phyloP scores from a whole-genome alignment of 2,113 vertebrate genomes.

The Scatophagus argus region DNA sequence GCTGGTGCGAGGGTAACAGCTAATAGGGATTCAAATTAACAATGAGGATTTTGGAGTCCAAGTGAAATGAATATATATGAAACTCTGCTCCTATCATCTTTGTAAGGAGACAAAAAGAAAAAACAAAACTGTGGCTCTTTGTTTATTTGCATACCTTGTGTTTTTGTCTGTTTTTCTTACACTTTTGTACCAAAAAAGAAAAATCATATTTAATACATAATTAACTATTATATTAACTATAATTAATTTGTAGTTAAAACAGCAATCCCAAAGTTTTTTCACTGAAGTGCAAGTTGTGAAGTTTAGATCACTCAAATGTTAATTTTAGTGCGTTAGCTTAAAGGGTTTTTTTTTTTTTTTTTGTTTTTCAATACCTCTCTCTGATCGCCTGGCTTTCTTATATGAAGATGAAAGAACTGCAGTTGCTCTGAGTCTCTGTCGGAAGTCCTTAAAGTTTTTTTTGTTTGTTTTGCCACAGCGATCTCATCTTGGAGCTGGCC shows the following conservation, averaged over 20 bases:
- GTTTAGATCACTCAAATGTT: neutral
- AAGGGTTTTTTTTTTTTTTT: neutral
- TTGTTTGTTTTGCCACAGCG: neutral
- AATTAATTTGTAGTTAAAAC: too few relatives aligned
- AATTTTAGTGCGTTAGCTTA: neutral
- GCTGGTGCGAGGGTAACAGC: neutral
- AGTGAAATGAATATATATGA: neutral
- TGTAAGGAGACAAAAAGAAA: too few relatives aligned
- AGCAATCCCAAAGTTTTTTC: neutral
- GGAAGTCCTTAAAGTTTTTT: neutral
- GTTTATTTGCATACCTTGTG: too few relatives aligned
- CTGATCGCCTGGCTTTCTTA: neutral
- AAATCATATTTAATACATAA: neutral
- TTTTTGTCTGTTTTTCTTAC: too few relatives aligned
- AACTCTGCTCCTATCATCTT: neutral
- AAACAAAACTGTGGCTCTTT: too few relatives aligned
- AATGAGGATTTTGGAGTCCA: neutral
- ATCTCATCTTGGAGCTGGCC: neutral
- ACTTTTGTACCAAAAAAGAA: too few relatives aligned
- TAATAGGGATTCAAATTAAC: neutral
- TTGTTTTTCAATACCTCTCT: neutral
- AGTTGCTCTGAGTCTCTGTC: neutral
- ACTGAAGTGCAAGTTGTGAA: too few relatives aligned
- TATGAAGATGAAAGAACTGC: neutral
- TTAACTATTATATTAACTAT: neutral